A percentile compares a stretch with the other conserved stretches of the same genome.
phyloP scores from a whole-genome alignment of 2,113 vertebrate species.

The Manacus vitellinus region DNA sequence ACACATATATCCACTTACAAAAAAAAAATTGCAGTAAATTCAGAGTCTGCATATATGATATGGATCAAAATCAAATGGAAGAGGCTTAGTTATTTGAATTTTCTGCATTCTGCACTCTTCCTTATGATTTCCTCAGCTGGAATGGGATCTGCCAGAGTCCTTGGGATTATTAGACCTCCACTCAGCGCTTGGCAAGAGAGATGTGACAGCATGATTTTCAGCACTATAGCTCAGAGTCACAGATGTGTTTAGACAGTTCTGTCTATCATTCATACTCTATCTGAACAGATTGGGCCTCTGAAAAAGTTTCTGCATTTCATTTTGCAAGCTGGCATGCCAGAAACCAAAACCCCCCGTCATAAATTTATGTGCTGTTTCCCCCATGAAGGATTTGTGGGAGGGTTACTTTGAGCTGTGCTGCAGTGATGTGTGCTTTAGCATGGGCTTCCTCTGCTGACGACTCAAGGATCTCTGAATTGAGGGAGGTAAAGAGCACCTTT shows the following conservation, averaged over 20 bases:
- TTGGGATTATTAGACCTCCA: not conserved
- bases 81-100: not conserved
- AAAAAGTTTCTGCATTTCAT: not conserved
- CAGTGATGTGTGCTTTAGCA: rapidly evolving
- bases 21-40: not conserved
- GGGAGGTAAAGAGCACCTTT: not conserved
- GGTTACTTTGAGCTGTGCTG: not conserved
- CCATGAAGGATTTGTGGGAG: not conserved
- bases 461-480: not conserved
- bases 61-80: not conserved
- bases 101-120: not conserved
- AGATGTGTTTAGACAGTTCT: constrained; percentile 32
- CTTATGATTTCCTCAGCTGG: not conserved
- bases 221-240: not conserved
- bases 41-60: not conserved
- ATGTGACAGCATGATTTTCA: not conserved
- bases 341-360: not conserved
- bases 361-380: not conserved
- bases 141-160: not conserved
- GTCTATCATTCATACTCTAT: not conserved
- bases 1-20: not conserved
- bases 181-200: not conserved
- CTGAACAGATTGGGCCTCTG: not conserved
- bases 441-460: not conserved
- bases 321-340: not conserved